Evolutionary conservation across 2,888 invertebrate genomes (phyloP).

Genomic region (Lamellibrachia columna): DNA sequence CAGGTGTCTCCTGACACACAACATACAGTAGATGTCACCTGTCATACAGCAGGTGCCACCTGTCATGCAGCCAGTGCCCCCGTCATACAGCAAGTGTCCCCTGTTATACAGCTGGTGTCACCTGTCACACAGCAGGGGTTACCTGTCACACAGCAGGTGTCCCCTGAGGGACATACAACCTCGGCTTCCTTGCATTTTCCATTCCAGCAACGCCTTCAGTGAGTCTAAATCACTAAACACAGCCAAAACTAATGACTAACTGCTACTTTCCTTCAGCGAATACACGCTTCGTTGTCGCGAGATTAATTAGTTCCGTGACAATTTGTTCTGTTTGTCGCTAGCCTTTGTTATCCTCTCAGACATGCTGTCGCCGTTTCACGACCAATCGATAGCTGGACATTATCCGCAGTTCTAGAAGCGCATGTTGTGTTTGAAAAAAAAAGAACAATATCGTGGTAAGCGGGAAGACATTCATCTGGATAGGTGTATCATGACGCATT

Average conservation of each 20-base stretch:
- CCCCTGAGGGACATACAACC: neutral
- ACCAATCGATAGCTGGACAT: neutral
- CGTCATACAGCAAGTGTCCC: neutral
- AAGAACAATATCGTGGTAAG: neutral
- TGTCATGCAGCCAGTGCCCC: too few species aligned
- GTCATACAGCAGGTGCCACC: neutral
- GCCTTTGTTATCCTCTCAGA: conserved; percentile 8
- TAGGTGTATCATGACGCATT: neutral
- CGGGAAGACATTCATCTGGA: neutral
- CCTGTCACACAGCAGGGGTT: neutral
- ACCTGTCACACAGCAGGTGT: neutral
- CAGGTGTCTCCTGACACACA: neutral
- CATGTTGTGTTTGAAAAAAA: neutral
- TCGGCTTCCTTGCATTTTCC: neutral
- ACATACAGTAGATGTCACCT: neutral
- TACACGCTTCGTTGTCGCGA: conserved; percentile 16
- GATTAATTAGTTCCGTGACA: conserved; percentile 5
- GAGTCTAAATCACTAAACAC: neutral
- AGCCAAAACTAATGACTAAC: neutral
- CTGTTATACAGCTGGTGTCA: neutral
- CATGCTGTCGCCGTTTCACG: neutral
- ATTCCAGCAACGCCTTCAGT: neutral
- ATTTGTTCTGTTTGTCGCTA: neutral
- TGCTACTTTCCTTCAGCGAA: neutral
- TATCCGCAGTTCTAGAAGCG: neutral